Percentiles rank a stretch among this genome's conserved stretches.
These are phyloP conservation scores for Gephyroberyx darwinii DNA, from an alignment of 2,797 vertebrate genomes.

Conservation along the genomic window DNA sequence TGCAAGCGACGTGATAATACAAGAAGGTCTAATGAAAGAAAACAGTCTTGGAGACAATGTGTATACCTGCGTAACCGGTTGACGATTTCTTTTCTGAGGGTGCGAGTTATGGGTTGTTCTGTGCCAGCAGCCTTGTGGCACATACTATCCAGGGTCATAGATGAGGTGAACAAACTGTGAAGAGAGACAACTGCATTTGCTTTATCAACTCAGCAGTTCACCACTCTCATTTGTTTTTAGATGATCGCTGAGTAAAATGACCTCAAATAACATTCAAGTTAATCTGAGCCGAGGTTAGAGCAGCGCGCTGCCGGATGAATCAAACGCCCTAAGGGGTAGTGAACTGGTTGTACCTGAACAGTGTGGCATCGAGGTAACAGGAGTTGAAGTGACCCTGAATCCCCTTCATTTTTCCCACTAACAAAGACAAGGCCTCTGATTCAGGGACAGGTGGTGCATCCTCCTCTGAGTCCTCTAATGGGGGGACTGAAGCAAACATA, in stretches of 20 bases:
- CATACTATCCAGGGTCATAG: constrained; percentile 78
- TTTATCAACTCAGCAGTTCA: constrained; percentile 21
- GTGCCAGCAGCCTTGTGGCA: constrained; percentile 70
- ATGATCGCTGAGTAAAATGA: background rate
- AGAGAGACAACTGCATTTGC: constrained; percentile 21
- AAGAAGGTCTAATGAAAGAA: background rate
- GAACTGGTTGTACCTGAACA: constrained; percentile 81
- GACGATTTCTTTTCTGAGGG: constrained; percentile 81
- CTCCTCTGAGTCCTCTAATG: constrained; percentile 68
- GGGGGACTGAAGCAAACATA: constrained; percentile 55
- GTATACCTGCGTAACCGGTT: constrained; percentile 84
- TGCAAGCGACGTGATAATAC: constrained; percentile 9
- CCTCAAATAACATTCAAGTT: constrained; percentile 7
- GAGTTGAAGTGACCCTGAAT: constrained; percentile 88
- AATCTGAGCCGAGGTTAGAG: background rate
- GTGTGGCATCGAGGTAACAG: constrained; percentile 86
- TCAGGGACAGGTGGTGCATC: constrained; percentile 78
- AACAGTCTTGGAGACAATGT: background rate
- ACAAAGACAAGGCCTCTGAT: constrained; percentile 69
- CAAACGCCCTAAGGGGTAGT: background rate
- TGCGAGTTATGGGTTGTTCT: constrained; percentile 69
- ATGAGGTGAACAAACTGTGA: constrained; percentile 83
- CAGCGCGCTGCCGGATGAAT: background rate
- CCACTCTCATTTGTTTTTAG: background rate
- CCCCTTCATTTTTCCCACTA: constrained; percentile 84